Conservation (phyloP, 2,797 vertebrate species). For the Danio albolineatus region DNA sequence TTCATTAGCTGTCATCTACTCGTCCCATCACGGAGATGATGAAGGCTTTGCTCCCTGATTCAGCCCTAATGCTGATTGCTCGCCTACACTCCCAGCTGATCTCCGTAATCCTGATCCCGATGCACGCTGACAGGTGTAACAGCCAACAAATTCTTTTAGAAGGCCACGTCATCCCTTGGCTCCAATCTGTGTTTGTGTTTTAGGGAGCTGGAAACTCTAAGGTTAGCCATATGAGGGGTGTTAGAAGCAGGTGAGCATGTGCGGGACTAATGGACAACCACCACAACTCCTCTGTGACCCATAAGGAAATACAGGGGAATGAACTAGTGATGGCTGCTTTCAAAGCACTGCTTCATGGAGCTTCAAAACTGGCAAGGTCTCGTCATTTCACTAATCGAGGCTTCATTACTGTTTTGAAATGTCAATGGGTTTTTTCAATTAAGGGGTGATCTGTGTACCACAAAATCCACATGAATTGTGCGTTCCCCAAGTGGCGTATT, state of each 20-base stretch:
- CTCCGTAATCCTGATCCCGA: conserved; percentile 52
- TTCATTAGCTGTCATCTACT: conserved; percentile 53
- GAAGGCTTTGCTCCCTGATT: conserved; percentile 50
- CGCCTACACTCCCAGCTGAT: conserved; percentile 44
- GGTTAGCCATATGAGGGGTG: neutral
- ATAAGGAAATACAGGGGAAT: conserved; percentile 63
- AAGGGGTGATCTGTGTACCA: too few relatives aligned
- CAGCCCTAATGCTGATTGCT: conserved; percentile 51
- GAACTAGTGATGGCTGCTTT: neutral
- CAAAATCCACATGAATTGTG: too few relatives aligned
- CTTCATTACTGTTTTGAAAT: too few relatives aligned
- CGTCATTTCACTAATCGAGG: too few relatives aligned
- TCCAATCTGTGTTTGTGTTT: conserved; percentile 19
- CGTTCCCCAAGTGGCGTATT: too few relatives aligned
- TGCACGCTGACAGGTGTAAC: conserved; percentile 50
- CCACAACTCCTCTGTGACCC: conserved; percentile 49
- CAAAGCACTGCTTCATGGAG: conserved; percentile 22
- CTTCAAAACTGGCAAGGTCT: too few relatives aligned
- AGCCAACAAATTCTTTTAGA: conserved; percentile 50
- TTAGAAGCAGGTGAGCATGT: conserved; percentile 9
- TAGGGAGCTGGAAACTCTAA: conserved; percentile 16
- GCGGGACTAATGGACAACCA: neutral
- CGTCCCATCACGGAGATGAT: conserved; percentile 43
- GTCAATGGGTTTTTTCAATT: too few relatives aligned
- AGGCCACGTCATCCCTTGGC: conserved; percentile 27